These are phyloP conservation scores for Sesamia inferens DNA, from an alignment of 2,888 invertebrate genomes.

Conservation along the genomic window DNA sequence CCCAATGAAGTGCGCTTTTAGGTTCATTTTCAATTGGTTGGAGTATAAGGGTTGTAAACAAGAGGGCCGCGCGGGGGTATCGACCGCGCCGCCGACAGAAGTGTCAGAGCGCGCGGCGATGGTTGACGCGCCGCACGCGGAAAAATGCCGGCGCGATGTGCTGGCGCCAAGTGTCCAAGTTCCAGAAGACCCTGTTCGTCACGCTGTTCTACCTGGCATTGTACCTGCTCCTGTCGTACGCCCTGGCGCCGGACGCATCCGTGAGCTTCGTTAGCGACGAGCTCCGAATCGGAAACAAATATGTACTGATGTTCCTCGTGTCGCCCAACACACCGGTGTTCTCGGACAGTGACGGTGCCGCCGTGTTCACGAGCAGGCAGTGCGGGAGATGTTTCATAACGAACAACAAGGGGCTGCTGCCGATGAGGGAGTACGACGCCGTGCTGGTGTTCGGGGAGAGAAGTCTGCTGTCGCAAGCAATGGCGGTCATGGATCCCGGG, in stretches of 20 bases:
- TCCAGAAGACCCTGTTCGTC: constrained; percentile 70
- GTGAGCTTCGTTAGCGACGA: constrained; percentile 74
- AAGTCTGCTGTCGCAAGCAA: constrained; percentile 59
- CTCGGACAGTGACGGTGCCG: constrained; percentile 73
- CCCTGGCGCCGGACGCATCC: constrained; percentile 65
- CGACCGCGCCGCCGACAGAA: constrained; percentile 75
- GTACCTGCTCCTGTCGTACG: constrained; percentile 70
- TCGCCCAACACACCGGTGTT: constrained; percentile 67
- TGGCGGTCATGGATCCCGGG: constrained; percentile 70
- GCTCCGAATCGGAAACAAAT: constrained; percentile 73
- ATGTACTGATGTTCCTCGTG: constrained; percentile 73
- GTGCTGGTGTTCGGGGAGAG: constrained; percentile 68
- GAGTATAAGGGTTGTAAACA: constrained; percentile 53
- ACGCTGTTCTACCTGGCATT: constrained; percentile 70
- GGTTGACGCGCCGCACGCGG: constrained; percentile 63
- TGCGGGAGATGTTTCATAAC: constrained; percentile 79
- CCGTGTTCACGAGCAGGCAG: constrained; percentile 68
- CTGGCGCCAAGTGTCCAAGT: constrained; percentile 74
- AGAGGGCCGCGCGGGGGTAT: constrained; percentile 68
- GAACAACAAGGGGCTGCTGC: constrained; percentile 78
- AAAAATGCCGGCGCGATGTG: constrained; percentile 71
- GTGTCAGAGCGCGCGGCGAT: constrained; percentile 69
- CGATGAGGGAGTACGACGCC: constrained; percentile 77
- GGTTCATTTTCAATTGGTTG: constrained; percentile 35
- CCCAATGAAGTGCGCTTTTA: not conserved